These are phyloP conservation scores for Peucedramus taeniatus DNA, from an alignment of 2,113 vertebrate genomes.

Conservation along the genomic window DNA sequence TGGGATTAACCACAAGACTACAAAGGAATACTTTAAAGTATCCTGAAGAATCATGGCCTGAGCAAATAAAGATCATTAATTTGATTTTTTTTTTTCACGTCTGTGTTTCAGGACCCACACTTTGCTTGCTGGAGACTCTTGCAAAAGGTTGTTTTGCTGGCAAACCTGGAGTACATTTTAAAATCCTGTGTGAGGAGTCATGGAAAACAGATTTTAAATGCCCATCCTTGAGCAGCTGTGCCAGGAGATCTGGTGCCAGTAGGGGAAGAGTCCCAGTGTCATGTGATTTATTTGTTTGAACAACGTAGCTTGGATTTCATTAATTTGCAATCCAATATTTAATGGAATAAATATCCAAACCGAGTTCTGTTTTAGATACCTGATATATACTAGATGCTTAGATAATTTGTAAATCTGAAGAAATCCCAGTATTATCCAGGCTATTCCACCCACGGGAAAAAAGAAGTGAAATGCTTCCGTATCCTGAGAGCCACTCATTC, in stretches of 20 bases:
- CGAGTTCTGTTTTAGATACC: background rate
- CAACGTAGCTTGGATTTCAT: background rate
- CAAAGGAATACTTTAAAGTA: background rate
- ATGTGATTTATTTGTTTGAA: conserved; percentile 16
- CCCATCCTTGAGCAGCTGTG: background rate
- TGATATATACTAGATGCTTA: background rate
- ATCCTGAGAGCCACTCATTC: background rate
- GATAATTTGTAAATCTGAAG: conserved; percentile 19
- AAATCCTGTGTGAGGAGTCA: background rate
- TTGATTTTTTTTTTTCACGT: background rate
- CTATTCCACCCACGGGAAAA: background rate
- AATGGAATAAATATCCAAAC: background rate
- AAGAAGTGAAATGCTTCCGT: background rate
- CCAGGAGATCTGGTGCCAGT: background rate
- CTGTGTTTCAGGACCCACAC: background rate
- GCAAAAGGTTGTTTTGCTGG: conserved; percentile 3
- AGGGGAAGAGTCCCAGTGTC: background rate
- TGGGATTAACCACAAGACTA: background rate
- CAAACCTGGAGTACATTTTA: background rate
- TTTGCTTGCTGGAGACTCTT: background rate
- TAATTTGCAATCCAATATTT: background rate
- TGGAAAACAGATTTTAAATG: conserved; percentile 31
- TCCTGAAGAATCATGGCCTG: background rate
- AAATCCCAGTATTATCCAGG: background rate
- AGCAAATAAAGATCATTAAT: background rate